Evolutionary conservation across 2,113 vertebrate genomes (phyloP).

Genomic region (Fregetta grallaria): DNA sequence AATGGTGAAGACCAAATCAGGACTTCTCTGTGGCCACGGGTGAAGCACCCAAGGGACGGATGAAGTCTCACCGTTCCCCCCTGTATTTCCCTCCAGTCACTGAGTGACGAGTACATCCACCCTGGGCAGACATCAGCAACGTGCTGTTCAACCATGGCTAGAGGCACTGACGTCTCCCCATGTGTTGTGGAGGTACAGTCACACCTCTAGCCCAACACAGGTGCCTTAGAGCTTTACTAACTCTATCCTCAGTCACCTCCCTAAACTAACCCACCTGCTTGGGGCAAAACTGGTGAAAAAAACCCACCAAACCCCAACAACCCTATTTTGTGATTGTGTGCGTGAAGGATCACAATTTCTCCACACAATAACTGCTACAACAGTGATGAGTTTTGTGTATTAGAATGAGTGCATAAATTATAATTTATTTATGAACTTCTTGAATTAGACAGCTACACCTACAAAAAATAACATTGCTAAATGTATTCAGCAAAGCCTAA

Average conservation of each 20-base stretch:
- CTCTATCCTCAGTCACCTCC: background rate
- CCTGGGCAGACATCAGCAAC: background rate
- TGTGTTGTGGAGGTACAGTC: background rate
- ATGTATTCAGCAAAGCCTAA: background rate
- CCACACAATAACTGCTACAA: background rate
- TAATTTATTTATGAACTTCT: background rate
- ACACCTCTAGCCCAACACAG: background rate
- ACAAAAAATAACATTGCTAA: background rate
- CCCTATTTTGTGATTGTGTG: background rate
- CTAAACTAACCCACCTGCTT: background rate
- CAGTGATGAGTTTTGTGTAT: background rate
- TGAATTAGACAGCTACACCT: background rate
- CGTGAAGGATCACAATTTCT: background rate
- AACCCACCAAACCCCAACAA: background rate
- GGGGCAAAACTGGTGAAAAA: background rate
- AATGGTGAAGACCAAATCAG: accelerated
- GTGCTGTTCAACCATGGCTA: background rate
- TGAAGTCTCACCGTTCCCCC: background rate
- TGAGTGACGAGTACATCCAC: background rate
- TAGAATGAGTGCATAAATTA: background rate
- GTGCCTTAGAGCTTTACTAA: background rate
- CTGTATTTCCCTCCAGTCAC: background rate
- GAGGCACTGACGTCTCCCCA: background rate
- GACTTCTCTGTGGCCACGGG: background rate
- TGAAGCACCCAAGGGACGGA: background rate